Evolutionary conservation across 1,140 invertebrate species (phyloP), one percentile per base, ranked within the genome.

Genomic region (Temnothorax curvispinosus): DNA sequence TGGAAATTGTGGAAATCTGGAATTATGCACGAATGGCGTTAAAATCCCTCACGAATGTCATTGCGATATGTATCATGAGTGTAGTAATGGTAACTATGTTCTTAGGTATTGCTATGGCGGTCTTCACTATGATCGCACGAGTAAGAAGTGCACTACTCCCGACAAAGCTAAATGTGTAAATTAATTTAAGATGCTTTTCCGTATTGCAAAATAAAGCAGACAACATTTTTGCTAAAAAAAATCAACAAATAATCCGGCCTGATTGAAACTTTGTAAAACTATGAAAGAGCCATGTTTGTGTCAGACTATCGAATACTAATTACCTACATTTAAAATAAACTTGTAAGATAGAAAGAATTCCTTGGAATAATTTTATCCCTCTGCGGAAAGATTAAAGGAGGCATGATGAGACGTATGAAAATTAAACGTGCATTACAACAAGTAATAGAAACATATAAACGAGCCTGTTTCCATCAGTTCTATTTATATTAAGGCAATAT

Each of bases 321-420:
- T 60, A 44, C 4, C 6, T 76, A 27, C 27, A 27, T 15, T 60
- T 47, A 67, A 67, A 80, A 80, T 67, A 69, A 69, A 77, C 3
- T 35, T 11, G 38, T 11, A 52, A 69, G 0, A 38, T 52, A 38
- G 2, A 21, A 52, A 47, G 35, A 27, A 21, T 21, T 5, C 4
- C 52, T 67, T 80, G n/a, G 2, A 67, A 54, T 6, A 9, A 54
- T 80, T 35, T 35, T 67, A 27, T 41, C n/a, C n/a, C 15, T 44
- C 58, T 11, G 2, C 0, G 52, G 21, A 38, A 54, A 18, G 9
- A 27, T 35, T 7, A 21, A 38, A 52, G 9, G 4, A 35, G 18
- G 27, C 4, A 6, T 13, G n/a, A 74, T 32, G 4, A 77, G 58
- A 44, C 47, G 15, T 32, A 32, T 62, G 11, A 27, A 64, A 64